Conservation (phyloP, 2,888 invertebrate species). For the Euclidia mi region DNA sequence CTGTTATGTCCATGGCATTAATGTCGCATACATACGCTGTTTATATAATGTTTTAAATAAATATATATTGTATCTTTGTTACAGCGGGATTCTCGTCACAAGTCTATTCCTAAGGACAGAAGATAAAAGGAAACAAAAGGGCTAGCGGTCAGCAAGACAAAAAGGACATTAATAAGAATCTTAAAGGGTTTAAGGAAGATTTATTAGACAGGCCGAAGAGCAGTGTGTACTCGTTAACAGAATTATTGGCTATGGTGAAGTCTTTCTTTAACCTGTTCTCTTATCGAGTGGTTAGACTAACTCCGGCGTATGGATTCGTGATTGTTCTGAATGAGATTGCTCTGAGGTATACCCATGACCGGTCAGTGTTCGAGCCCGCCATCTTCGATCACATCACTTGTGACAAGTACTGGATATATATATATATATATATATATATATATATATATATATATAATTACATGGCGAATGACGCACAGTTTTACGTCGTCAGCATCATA, state of each 20-base stretch:
- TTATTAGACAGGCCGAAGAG: slow-evolving; percentile 76
- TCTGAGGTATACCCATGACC: slow-evolving; percentile 92
- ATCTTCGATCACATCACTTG: slow-evolving; percentile 93
- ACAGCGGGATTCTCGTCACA: slow-evolving; percentile 93
- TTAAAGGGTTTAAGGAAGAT: slow-evolving; percentile 85
- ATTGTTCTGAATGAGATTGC: slow-evolving; percentile 93
- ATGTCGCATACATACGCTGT: too few species aligned
- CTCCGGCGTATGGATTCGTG: slow-evolving; percentile 95
- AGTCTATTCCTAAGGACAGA: slow-evolving; percentile 92
- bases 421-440: too few species aligned
- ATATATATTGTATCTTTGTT: slow-evolving; percentile 66
- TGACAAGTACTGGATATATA: slow-evolving; percentile 93
- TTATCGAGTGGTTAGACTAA: slow-evolving; percentile 92
- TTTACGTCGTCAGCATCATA: slow-evolving; percentile 92
- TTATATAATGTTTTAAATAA: too few species aligned
- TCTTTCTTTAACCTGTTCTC: slow-evolving; percentile 86
- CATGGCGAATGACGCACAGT: slow-evolving; percentile 95
- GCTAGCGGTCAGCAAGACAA: slow-evolving; percentile 61
- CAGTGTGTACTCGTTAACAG: slow-evolving; percentile 74
- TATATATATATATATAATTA: too few species aligned
- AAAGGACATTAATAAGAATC: slow-evolving; percentile 80
- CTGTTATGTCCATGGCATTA: too few species aligned
- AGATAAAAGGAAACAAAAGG: slow-evolving; percentile 84
- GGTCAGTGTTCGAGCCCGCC: slow-evolving; percentile 93
- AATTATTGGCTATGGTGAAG: slow-evolving; percentile 77